Percentiles rank a stretch among this genome's conserved stretches.
Conservation (phyloP, 2,888 invertebrate species). For the Volucella inflata region DNA sequence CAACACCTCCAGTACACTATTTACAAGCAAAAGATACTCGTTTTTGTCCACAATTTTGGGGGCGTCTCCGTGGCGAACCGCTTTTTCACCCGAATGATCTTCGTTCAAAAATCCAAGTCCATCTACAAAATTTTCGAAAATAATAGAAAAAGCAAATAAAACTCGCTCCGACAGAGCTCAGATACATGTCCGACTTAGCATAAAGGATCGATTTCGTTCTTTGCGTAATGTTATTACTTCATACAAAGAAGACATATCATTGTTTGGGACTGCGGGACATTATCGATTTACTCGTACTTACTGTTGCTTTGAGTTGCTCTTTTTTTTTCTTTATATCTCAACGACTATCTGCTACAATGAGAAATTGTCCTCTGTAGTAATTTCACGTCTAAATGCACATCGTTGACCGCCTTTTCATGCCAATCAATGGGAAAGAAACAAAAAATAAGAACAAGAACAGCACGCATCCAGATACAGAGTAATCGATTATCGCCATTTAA, state of each 20-base stretch:
- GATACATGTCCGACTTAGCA: constrained; percentile 35
- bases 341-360: constrained; percentile 47
- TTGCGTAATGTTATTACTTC: constrained; percentile 66
- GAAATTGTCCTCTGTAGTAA: constrained; percentile 59
- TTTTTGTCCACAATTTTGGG: constrained; percentile 47
- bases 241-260: constrained; percentile 51
- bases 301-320: constrained; percentile 10
- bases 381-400: constrained; percentile 76
- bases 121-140: constrained; percentile 16
- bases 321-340: constrained; percentile 15
- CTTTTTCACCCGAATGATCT: constrained; percentile 68
- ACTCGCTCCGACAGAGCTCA: constrained; percentile 26
- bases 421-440: constrained; percentile 60
- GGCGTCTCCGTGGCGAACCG: constrained; percentile 73
- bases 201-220: constrained; percentile 66
- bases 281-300: constrained; percentile 62
- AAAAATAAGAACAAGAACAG: constrained; percentile 50
- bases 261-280: constrained; percentile 47
- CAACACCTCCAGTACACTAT: constrained; percentile 56
- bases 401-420: constrained; percentile 77
- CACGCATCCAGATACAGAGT: constrained; percentile 36
- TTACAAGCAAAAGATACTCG: constrained; percentile 39
- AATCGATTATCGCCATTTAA: constrained; percentile 76
- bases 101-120: constrained; percentile 6
- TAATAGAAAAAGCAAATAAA: constrained; percentile 67